Evolutionary conservation across 92 coral and sea anemone species (phyloP).

Genomic region (Parazoanthus darwini): DNA sequence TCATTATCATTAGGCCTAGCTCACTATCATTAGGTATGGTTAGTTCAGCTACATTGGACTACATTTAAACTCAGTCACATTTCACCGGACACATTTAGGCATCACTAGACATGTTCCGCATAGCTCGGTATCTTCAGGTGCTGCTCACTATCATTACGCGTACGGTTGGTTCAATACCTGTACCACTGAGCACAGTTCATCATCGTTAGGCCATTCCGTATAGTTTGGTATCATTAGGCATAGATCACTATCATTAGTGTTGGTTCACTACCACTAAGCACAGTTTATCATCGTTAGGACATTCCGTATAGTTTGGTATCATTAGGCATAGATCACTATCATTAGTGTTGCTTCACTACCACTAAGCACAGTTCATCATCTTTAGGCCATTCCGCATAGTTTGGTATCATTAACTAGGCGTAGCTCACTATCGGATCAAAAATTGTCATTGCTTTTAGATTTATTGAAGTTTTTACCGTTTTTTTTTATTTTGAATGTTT

Average conservation of each 20-base stretch:
- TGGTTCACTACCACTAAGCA: background rate
- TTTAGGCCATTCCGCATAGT: background rate
- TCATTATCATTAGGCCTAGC: too few species aligned
- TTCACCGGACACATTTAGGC: too few species aligned
- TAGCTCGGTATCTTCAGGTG: background rate
- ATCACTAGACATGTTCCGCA: background rate
- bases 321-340: background rate
- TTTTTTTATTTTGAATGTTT: too few species aligned
- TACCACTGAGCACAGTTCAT: too few species aligned
- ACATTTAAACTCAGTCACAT: too few species aligned
- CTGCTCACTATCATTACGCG: background rate
- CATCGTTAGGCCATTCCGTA: too few species aligned
- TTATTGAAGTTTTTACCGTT: too few species aligned
- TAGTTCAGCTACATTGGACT: too few species aligned
- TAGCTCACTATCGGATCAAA: too few species aligned
- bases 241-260: background rate
- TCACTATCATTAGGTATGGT: background rate
- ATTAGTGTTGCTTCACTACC: background rate
- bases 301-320: background rate
- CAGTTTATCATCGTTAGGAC: background rate
- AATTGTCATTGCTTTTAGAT: too few species aligned
- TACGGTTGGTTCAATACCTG: background rate
- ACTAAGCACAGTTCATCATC: too few species aligned
- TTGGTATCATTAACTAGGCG: too few species aligned
- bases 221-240: background rate